Evolutionary conservation across 2,113 vertebrate genomes (phyloP), one percentile per base, ranked within the genome.

Genomic region (Aleadryas rufinucha): DNA sequence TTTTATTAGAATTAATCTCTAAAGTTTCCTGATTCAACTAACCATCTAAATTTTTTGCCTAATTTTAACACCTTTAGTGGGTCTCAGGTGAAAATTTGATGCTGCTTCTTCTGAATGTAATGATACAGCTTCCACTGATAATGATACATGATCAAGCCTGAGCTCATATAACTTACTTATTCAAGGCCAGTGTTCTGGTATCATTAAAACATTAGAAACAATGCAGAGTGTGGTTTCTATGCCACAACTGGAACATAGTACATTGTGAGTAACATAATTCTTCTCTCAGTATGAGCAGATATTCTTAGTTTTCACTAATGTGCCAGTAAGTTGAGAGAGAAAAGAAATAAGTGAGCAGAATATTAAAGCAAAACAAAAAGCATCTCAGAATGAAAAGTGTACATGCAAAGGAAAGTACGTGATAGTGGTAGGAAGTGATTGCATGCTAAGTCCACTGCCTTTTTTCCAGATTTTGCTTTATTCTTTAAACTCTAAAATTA

Each of bases 381-480:
- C 44, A 64, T n/a, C 41, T 80, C 49, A 37, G 69, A 79, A 72
- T 74, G 30, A 82, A 61, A 93, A 71, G 30, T 4, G 7, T 76
- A 30, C 64, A 52, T 60, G 60, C 31, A 93, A 84, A 76, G 74
- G 27, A 74, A 69, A 21, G 9, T 59, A 63, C 39, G 21, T 84
- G 52, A 24, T 54, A 59, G 35, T 81, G 83, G 27, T 39, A 87
- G 72, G 35, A 80, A 85, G 44, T 45, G 35, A 44, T 69, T 94
- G 16, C 54, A 50, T 81, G 49, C 41, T 74, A 84, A 50, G 19
- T 47, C 53, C 31, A 87, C 50, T 78, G 47, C 27, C 30, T 86
- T 92, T 87, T 80, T 87, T 66, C 41, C 72, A 84, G 31, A 65
- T 91, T 93, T 94, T 84, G 39, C 93, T 91, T 69, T 96, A 44